Percentiles rank a stretch among this genome's conserved stretches.
phyloP scores from a whole-genome alignment of 2,113 vertebrate species.

The Campylomormyrus numenius region DNA sequence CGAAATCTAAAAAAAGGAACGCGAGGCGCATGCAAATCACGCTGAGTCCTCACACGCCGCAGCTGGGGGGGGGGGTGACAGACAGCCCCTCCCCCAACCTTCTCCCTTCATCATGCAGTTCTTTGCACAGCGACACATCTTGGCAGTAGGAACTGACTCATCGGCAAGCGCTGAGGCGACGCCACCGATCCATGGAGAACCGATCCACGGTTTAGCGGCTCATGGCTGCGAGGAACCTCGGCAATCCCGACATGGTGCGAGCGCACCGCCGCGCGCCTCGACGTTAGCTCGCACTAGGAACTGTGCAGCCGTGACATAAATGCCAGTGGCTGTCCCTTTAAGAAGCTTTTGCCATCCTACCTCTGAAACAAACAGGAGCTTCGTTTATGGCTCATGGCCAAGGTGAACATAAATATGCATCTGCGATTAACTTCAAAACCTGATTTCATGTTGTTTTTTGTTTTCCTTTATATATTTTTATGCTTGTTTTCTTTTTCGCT shows the following conservation, averaged over 20 bases:
- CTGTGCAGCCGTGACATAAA: background rate
- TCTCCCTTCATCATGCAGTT: background rate
- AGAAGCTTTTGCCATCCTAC: background rate
- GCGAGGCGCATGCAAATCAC: constrained; percentile 19
- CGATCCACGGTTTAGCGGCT: background rate
- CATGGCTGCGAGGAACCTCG: background rate
- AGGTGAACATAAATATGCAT: background rate
- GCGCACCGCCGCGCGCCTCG: background rate
- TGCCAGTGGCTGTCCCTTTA: background rate
- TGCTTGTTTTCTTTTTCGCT: background rate
- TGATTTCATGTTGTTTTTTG: background rate
- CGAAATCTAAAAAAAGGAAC: constrained; percentile 10
- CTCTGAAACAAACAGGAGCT: background rate
- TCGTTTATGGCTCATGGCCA: background rate
- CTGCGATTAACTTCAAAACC: background rate
- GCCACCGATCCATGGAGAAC: background rate
- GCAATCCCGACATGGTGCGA: background rate
- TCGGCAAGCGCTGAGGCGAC: background rate
- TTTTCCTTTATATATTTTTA: background rate
- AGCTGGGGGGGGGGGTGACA: background rate
- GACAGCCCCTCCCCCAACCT: background rate
- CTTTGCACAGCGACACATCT: background rate
- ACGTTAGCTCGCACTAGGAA: background rate
- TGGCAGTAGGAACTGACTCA: background rate
- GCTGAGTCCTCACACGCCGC: background rate